A percentile compares a stretch with the other conserved stretches of the same genome.
Conservation (phyloP, 2,888 invertebrate species). For the Ditula angustiorana region DNA sequence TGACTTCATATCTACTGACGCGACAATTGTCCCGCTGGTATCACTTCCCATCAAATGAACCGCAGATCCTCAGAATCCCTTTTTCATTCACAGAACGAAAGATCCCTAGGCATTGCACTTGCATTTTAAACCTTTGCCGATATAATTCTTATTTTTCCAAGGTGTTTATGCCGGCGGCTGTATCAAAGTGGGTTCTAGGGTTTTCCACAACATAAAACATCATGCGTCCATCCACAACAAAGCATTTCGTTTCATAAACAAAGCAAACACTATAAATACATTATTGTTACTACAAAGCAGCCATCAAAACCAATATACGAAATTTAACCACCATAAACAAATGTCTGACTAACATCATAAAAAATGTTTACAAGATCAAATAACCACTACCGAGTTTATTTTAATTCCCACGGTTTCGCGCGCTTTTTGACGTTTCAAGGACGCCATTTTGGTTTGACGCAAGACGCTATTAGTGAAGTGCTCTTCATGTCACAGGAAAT, state of each 20-base stretch:
- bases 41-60: too few species aligned
- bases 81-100: too few species aligned
- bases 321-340: neutral
- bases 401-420: conserved; percentile 47
- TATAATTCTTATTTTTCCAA: too few species aligned
- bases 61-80: too few species aligned
- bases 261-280: neutral
- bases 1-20: too few species aligned
- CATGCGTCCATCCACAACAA: neutral
- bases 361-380: conserved; percentile 41
- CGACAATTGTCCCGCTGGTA: too few species aligned
- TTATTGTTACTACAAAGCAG: neutral
- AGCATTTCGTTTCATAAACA: neutral
- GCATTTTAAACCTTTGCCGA: too few species aligned
- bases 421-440: conserved; percentile 64
- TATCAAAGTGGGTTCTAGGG: too few species aligned
- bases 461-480: conserved; percentile 47
- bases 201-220: too few species aligned
- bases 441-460: conserved; percentile 63
- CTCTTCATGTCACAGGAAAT: neutral
- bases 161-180: too few species aligned
- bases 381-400: conserved; percentile 28
- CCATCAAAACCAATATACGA: neutral
- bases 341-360: conserved; percentile 12
- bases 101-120: too few species aligned